Evolutionary conservation across 2,888 invertebrate species (phyloP).

Genomic region (Melipona bicolor): DNA sequence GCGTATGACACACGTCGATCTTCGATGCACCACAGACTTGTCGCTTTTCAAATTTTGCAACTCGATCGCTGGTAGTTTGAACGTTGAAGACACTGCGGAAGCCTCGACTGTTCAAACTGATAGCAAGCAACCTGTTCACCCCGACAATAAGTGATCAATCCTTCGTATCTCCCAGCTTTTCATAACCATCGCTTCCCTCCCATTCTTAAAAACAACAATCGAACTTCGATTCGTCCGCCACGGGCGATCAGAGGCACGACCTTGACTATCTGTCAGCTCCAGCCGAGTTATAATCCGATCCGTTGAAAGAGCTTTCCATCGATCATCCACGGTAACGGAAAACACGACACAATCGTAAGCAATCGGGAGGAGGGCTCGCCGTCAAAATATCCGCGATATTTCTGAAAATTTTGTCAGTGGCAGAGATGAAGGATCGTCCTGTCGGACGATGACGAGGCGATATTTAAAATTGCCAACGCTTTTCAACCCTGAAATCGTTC

Average conservation of each 20-base stretch:
- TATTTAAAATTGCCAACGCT: conserved; percentile 9
- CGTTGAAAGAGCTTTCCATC: neutral
- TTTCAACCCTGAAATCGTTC: conserved; percentile 1
- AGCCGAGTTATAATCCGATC: neutral
- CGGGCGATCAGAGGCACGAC: neutral
- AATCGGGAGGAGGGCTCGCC: neutral
- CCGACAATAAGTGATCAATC: neutral
- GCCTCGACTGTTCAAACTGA: neutral
- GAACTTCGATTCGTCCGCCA: neutral
- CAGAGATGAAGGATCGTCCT: conserved; percentile 12
- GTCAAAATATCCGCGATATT: conserved; percentile 7
- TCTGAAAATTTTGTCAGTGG: neutral
- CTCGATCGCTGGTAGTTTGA: neutral
- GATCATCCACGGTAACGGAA: neutral
- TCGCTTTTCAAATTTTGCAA: too few relatives aligned
- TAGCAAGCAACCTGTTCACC: neutral
- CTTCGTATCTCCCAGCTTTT: neutral
- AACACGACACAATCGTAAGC: conserved; percentile 12
- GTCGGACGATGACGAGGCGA: neutral
- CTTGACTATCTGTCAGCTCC: neutral
- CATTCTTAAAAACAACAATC: neutral
- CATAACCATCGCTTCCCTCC: neutral
- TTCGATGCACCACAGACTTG: too few relatives aligned
- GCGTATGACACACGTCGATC: neutral
- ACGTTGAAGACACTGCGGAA: neutral